These are phyloP conservation scores for Eriocheir sinensis DNA, from an alignment of 1,140 invertebrate genomes.

Conservation along the genomic window DNA sequence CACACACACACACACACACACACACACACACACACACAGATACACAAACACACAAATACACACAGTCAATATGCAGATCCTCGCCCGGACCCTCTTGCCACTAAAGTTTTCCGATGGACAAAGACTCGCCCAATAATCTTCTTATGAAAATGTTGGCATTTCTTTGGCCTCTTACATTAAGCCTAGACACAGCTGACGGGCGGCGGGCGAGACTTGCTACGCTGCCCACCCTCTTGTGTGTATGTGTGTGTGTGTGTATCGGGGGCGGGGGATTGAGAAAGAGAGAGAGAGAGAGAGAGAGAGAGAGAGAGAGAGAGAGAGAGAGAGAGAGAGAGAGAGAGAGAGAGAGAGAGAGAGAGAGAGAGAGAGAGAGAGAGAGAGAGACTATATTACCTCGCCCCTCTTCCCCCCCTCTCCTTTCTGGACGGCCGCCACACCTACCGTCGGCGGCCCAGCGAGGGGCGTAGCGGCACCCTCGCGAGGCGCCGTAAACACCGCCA, in stretches of 20 bases:
- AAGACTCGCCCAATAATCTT: neutral
- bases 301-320: neutral
- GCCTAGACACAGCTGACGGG: neutral
- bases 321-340: neutral
- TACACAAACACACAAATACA: neutral
- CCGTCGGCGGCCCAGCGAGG: neutral
- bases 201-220: neutral
- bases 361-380: constrained; percentile 26
- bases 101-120: neutral
- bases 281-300: neutral
- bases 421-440: neutral
- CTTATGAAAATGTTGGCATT: constrained; percentile 6
- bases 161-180: constrained; percentile 9
- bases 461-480: constrained; percentile 2
- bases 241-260: neutral
- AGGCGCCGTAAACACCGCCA: constrained; percentile 39
- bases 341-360: neutral
- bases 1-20: neutral
- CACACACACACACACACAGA: neutral
- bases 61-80: neutral
- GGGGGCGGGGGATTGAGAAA: neutral
- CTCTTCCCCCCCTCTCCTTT: neutral
- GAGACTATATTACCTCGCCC: neutral
- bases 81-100: neutral
- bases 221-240: neutral